Base-by-base conservation (phyloP, 2,113 vertebrate species). In the Daboia siamensis region DNA sequence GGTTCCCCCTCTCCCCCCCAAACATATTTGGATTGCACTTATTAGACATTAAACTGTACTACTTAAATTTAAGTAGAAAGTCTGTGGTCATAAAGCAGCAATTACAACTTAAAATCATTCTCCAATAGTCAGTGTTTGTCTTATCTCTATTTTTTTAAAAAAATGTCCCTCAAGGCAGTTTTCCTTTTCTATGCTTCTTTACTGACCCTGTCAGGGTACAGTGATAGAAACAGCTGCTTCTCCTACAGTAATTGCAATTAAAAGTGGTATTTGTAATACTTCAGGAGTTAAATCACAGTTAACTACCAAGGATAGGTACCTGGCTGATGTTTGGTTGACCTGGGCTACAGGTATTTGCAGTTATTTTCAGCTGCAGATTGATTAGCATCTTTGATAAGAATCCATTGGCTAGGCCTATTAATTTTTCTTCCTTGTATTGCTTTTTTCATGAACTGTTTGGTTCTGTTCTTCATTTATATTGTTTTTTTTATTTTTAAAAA, bases 1-100 rank as follows among this genome's bases (percentile, higher is more conserved):
- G 33, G 69, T 74, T 20, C 0, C 13, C 6, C n/a, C 15, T 15
- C 2, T 3, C n/a, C n/a, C n/a, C 0, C n/a, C 17, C 17, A 29
- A 11, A 64, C 69, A 33, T 5, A 69, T 12, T 69, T 69, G 61
- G 61, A 69, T n/a, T 80, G 33, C 17, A 39, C 39, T 80, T 80
- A 39, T 80, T 80, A 20, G n/a, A 20, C 26, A 29, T 64, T 20
- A 39, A 39, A 39, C n/a, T 74, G 5, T 39, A 74, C 33, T 80
- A 33, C 2, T 80, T 80, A 80, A 39, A 80, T 80, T 80, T 80
- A 80, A 80, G 6, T 80, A 80, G 2, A 80, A 39, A 20, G 17
- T 80, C 69, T 74, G 6, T 39, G 33, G 33, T 80, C n/a, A 39
- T 39, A 80, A 80, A 80, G 33, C 33, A 80, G 8, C 15, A 39